Evolutionary conservation across 2,113 vertebrate genomes (phyloP).

Genomic region (Cichladusa arquata): DNA sequence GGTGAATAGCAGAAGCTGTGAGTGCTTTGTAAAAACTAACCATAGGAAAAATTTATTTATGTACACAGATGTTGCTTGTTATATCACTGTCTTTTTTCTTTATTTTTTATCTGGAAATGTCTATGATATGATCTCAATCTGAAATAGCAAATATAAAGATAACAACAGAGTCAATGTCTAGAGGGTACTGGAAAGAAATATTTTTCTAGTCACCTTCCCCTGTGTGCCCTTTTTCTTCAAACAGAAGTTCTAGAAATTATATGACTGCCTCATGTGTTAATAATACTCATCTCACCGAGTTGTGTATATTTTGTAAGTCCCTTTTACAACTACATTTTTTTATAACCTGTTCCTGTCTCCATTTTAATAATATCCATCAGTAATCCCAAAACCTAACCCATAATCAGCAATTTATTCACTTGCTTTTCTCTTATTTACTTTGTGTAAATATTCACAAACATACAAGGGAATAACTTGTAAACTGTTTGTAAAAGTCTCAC

Average conservation of each 20-base stretch:
- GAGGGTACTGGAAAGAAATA: not conserved
- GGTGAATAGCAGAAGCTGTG: conserved; percentile 11
- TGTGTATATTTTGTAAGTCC: not conserved
- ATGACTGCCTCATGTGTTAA: not conserved
- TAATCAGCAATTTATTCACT: not conserved
- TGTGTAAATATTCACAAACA: not conserved
- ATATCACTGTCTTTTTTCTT: not conserved
- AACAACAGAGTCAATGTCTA: not conserved
- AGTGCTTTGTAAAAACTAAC: not conserved
- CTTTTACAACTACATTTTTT: not conserved
- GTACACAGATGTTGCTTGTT: not conserved
- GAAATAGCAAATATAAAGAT: conserved; percentile 32
- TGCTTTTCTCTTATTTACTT: not conserved
- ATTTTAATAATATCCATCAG: not conserved
- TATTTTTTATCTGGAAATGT: not conserved
- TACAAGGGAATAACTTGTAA: not conserved
- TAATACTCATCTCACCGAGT: not conserved
- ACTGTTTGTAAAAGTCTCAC: not conserved
- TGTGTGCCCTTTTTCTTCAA: not conserved
- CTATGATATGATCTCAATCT: not conserved
- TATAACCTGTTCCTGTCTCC: not conserved
- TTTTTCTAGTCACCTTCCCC: not conserved
- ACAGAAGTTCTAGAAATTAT: not conserved
- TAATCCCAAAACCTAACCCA: not conserved
- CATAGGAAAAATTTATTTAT: not conserved